phyloP scores from a whole-genome alignment of 30 jellyfish, hydroid and myxozoan genomes.

The Chrysaora quinquecirrha region DNA sequence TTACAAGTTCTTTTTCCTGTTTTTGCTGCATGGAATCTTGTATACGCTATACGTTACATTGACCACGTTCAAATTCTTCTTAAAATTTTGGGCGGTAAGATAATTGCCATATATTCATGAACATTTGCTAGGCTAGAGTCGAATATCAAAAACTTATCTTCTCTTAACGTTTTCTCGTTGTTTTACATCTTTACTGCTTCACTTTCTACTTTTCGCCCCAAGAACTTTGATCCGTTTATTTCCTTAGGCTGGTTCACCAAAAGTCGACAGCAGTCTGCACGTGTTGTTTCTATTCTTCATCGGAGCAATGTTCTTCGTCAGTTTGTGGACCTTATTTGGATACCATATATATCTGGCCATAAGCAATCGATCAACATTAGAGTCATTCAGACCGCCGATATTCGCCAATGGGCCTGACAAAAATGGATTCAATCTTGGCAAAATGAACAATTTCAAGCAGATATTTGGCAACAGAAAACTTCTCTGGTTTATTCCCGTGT shows the following conservation, averaged over 20 bases:
- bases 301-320: slow-evolving; percentile 93
- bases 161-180: neutral
- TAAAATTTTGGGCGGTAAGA: slow-evolving; percentile 95
- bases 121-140: no score
- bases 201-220: neutral
- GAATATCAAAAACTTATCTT: no score
- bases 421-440: slow-evolving; percentile 95
- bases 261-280: slow-evolving; percentile 89
- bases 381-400: slow-evolving; percentile 93
- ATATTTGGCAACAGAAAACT: slow-evolving; percentile 85
- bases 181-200: neutral
- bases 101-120: no score
- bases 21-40: slow-evolving; percentile 78
- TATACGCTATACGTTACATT: slow-evolving; percentile 84
- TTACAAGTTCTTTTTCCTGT: slow-evolving; percentile 85
- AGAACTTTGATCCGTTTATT: neutral
- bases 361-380: slow-evolving; percentile 86
- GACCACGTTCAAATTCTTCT: slow-evolving; percentile 80
- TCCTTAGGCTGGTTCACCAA: slow-evolving; percentile 78
- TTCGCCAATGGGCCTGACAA: slow-evolving; percentile 94
- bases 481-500: slow-evolving; percentile 90
- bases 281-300: slow-evolving; percentile 90
- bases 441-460: slow-evolving; percentile 79
- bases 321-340: slow-evolving; percentile 98
- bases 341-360: slow-evolving; percentile 81